Conservation (phyloP, 2,888 invertebrate genomes). For the Eupeodes latifasciatus region DNA sequence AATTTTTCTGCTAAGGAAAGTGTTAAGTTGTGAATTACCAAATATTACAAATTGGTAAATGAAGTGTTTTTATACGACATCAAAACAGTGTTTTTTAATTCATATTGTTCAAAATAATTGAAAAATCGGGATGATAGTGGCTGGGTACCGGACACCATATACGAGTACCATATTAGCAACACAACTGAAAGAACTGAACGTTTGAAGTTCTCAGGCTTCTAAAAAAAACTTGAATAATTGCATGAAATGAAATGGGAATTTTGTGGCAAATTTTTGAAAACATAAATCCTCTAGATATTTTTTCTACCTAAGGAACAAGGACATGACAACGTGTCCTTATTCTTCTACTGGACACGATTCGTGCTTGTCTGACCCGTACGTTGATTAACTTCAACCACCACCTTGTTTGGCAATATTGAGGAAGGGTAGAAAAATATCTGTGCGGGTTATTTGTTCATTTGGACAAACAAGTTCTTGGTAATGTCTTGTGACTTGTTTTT, state of each 20-base stretch:
- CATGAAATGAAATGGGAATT: background rate
- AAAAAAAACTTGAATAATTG: background rate
- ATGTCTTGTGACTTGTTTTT: conserved; percentile 7
- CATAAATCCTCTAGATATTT: conserved; percentile 24
- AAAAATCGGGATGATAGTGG: too few relatives aligned
- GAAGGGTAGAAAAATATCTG: conserved; percentile 16
- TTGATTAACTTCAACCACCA: conserved; percentile 31
- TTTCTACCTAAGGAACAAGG: conserved; percentile 7
- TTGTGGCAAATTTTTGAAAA: conserved; percentile 38
- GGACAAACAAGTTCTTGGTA: conserved; percentile 11
- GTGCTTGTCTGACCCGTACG: conserved; percentile 9
- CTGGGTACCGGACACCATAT: too few relatives aligned
- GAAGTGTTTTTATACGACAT: too few relatives aligned
- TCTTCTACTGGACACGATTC: background rate
- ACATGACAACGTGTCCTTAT: conserved; percentile 2
- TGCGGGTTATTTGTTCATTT: background rate
- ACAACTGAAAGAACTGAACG: too few relatives aligned
- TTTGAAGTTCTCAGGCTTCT: too few relatives aligned
- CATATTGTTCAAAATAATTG: too few relatives aligned
- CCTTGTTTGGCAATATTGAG: background rate
- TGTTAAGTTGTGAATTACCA: too few relatives aligned
- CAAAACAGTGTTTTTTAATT: too few relatives aligned
- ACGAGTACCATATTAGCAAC: too few relatives aligned
- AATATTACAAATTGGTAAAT: too few relatives aligned
- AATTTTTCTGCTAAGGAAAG: too few relatives aligned